phyloP scores from a whole-genome alignment of 2,888 invertebrate species.

The Suillia variegata region DNA sequence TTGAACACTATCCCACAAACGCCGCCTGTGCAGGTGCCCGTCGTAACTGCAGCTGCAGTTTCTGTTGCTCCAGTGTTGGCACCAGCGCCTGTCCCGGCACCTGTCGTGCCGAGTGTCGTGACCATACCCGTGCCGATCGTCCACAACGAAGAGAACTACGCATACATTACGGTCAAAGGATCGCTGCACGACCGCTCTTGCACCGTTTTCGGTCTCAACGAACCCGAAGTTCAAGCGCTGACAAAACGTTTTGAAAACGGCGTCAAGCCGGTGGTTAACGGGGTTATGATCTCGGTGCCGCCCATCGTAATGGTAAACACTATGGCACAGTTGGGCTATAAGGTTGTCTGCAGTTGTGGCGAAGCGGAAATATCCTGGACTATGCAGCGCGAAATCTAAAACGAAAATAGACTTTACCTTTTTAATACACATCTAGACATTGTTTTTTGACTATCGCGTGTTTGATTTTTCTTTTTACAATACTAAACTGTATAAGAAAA shows the following conservation, averaged over 20 bases:
- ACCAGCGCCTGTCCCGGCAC: slow-evolving; percentile 29
- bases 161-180: slow-evolving; percentile 80
- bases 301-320: slow-evolving; percentile 76
- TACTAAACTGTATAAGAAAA: background rate
- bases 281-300: slow-evolving; percentile 72
- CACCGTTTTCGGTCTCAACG: slow-evolving; percentile 76
- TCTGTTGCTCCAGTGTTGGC: background rate
- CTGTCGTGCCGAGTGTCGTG: slow-evolving; percentile 51
- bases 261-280: slow-evolving; percentile 71
- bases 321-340: slow-evolving; percentile 77
- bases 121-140: slow-evolving; percentile 61
- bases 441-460: slow-evolving; percentile 4
- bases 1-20: slow-evolving; percentile 33
- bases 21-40: slow-evolving; percentile 27
- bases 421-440: slow-evolving; percentile 6
- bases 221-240: slow-evolving; percentile 73
- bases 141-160: slow-evolving; percentile 66
- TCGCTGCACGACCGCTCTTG: slow-evolving; percentile 77
- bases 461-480: background rate
- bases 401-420: background rate
- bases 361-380: slow-evolving; percentile 86
- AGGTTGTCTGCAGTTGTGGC: slow-evolving; percentile 77
- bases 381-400: slow-evolving; percentile 76
- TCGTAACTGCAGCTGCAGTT: background rate
- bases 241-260: slow-evolving; percentile 72